A percentile compares a stretch with the other conserved stretches of the same genome.
Conservation (phyloP, 2,113 vertebrate species). For the Meles meles region DNA sequence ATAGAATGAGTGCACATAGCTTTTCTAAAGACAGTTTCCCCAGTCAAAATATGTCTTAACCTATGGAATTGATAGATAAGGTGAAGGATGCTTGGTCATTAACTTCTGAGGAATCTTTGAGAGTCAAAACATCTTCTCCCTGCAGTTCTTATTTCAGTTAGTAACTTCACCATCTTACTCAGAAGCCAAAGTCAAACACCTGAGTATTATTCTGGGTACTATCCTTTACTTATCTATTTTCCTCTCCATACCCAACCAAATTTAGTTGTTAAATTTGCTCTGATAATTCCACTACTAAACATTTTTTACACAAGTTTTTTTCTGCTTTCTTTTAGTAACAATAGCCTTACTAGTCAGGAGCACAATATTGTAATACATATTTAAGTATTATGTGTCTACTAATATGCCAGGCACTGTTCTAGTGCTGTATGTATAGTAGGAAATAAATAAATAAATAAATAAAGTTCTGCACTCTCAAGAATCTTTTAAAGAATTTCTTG, state of each 20-base stretch:
- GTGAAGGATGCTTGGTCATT: background rate
- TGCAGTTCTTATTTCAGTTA: background rate
- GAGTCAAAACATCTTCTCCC: background rate
- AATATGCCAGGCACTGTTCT: background rate
- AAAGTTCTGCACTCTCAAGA: background rate
- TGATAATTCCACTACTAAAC: background rate
- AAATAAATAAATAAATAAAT: background rate
- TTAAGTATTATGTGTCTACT: background rate
- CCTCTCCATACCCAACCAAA: background rate
- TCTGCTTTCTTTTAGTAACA: background rate
- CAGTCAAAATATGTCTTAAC: background rate
- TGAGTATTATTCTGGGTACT: no score
- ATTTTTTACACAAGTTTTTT: background rate
- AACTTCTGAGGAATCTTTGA: background rate
- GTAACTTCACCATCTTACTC: rapidly evolving
- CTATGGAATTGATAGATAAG: background rate
- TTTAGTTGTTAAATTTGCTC: background rate
- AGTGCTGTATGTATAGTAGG: background rate
- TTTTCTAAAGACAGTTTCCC: background rate
- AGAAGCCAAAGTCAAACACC: background rate
- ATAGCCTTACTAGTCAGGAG: background rate
- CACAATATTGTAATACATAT: background rate
- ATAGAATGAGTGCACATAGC: background rate
- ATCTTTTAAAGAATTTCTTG: background rate
- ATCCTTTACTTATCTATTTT: background rate